phyloP scores from a whole-genome alignment of 2,888 invertebrate species.

The Andricus quercusramuli region DNA sequence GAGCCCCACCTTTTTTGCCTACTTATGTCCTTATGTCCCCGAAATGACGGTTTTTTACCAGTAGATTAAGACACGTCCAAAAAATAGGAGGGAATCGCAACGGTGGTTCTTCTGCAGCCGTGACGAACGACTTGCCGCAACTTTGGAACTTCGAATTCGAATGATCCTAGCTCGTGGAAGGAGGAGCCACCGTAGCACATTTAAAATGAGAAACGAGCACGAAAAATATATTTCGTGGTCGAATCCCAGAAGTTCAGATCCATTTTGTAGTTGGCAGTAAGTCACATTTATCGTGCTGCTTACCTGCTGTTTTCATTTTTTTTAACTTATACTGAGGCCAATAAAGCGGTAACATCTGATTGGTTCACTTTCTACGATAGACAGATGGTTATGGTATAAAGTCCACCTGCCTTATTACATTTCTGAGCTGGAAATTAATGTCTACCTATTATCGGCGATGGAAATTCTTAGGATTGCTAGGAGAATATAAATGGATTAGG shows the following conservation, averaged over 20 bases:
- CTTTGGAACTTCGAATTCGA: conserved; percentile 28
- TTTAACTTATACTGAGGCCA: conserved; percentile 15
- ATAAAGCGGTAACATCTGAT: conserved; percentile 24
- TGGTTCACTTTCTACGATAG: conserved; percentile 14
- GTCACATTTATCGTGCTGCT: conserved; percentile 62
- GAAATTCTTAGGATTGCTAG: conserved; percentile 21
- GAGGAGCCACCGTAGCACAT: conserved; percentile 63
- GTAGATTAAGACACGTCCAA: conserved; percentile 53
- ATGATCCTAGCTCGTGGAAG: conserved; percentile 50
- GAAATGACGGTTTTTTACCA: background rate
- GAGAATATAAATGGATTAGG: conserved; percentile 5
- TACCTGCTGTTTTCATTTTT: conserved; percentile 58
- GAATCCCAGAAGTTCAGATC: conserved; percentile 47
- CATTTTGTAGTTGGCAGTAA: conserved; percentile 9
- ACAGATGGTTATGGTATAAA: conserved; percentile 19
- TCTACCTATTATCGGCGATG: background rate
- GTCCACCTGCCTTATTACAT: conserved; percentile 30
- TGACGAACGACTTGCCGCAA: conserved; percentile 47
- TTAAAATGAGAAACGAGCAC: conserved; percentile 72
- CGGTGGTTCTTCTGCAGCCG: conserved; percentile 46
- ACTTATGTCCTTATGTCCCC: conserved; percentile 21
- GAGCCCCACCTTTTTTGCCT: conserved; percentile 46
- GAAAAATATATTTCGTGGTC: conserved; percentile 75
- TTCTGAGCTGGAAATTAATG: conserved; percentile 28
- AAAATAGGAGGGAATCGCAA: conserved; percentile 44